Conservation (phyloP, 2,888 invertebrate species). For the Lithophane semibrunnea region DNA sequence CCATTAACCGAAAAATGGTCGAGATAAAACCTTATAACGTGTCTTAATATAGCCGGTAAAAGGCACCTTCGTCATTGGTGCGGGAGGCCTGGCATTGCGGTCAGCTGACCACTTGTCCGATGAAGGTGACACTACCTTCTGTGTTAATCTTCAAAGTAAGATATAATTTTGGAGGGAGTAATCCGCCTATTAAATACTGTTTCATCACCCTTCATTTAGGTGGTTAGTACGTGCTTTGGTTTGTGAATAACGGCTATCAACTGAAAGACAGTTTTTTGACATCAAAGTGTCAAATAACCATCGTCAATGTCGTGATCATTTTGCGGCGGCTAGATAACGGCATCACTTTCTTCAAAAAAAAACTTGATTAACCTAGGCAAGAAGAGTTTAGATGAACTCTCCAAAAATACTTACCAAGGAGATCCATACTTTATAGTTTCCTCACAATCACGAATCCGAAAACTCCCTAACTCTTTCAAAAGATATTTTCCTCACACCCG, state of each 20-base stretch:
- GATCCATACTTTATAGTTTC: neutral
- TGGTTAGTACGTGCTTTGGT: neutral
- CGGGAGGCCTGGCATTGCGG: slow-evolving; percentile 30
- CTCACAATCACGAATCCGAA: slow-evolving; percentile 15
- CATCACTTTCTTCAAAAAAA: neutral
- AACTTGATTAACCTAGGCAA: neutral
- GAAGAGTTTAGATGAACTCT: no score
- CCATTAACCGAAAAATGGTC: slow-evolving; percentile 36
- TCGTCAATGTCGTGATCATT: neutral
- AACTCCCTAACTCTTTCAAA: slow-evolving; percentile 17
- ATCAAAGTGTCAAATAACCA: neutral
- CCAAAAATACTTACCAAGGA: neutral
- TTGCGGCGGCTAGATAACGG: neutral
- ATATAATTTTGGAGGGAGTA: slow-evolving; percentile 10
- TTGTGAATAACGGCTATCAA: neutral
- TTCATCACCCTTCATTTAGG: slow-evolving; percentile 19
- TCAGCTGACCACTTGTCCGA: slow-evolving; percentile 2
- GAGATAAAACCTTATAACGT: neutral
- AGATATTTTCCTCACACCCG: slow-evolving; percentile 44
- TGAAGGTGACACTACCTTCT: slow-evolving; percentile 9
- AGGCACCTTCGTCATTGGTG: slow-evolving; percentile 29
- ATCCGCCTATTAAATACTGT: slow-evolving; percentile 10
- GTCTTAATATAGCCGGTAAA: slow-evolving; percentile 36
- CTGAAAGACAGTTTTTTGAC: no score
- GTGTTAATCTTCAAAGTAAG: slow-evolving; percentile 18